These are phyloP conservation scores for Agraylea sexmaculata DNA, from an alignment of 1,140 invertebrate genomes.

Conservation along the genomic window DNA sequence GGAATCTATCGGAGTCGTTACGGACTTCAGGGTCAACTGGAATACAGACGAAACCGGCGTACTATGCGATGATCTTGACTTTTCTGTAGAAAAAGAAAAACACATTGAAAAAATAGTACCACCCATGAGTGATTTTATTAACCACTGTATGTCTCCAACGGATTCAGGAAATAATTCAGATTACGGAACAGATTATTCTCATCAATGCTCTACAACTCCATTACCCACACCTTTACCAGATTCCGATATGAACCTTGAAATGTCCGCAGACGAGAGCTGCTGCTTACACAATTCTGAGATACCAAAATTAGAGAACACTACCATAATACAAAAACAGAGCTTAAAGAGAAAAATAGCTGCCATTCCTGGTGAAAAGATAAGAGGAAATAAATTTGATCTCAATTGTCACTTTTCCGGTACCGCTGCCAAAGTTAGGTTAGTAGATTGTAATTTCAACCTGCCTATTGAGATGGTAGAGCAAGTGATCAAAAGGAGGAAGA, in stretches of 20 bases:
- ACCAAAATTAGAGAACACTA: neutral
- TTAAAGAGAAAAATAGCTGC: neutral
- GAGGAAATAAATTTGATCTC: constrained; percentile 13
- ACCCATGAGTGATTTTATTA: constrained; percentile 1
- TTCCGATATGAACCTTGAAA: too few relatives aligned
- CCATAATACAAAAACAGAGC: neutral
- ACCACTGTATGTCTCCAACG: constrained; percentile 5
- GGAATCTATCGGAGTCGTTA: constrained; percentile 29
- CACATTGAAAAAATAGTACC: neutral
- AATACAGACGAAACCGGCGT: constrained; percentile 15
- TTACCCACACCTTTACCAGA: too few relatives aligned
- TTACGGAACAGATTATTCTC: constrained; percentile 4
- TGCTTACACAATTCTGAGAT: neutral
- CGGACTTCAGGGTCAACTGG: constrained; percentile 31
- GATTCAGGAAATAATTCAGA: constrained; percentile 18
- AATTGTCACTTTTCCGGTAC: constrained; percentile 4
- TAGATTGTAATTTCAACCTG: constrained; percentile 7
- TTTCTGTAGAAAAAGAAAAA: constrained; percentile 9
- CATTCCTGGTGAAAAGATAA: neutral
- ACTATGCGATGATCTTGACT: constrained; percentile 19
- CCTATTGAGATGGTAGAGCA: constrained; percentile 8
- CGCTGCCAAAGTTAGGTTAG: constrained; percentile 2
- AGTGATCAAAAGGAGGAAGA: constrained; percentile 7
- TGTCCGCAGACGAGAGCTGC: neutral
- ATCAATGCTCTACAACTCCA: constrained; percentile 1